Evolutionary conservation across 1,140 invertebrate genomes (phyloP).

Genomic region (Manduca sexta): DNA sequence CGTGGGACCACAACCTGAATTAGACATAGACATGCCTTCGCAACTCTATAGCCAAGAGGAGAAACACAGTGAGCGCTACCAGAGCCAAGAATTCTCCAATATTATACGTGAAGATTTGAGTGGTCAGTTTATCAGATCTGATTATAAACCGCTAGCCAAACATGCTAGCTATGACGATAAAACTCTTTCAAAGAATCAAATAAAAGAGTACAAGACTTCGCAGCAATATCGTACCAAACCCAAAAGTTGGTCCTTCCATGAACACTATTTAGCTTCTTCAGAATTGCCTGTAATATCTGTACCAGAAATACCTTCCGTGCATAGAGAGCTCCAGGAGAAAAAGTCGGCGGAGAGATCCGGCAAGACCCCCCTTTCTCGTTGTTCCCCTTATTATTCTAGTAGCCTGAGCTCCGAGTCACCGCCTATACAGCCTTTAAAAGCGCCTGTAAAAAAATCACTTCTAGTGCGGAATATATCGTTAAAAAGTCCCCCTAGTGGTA

Average conservation of each 20-base stretch:
- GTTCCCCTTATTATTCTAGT: slow-evolving; percentile 81
- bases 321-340: slow-evolving; percentile 66
- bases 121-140: slow-evolving; percentile 54
- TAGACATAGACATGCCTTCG: slow-evolving; percentile 67
- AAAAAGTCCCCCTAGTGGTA: slow-evolving; percentile 79
- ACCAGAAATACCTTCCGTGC: slow-evolving; percentile 55
- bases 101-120: slow-evolving; percentile 56
- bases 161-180: slow-evolving; percentile 77
- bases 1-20: slow-evolving; percentile 56
- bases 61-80: slow-evolving; percentile 76
- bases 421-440: slow-evolving; percentile 75
- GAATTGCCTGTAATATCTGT: slow-evolving; percentile 62
- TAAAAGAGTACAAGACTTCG: slow-evolving; percentile 76
- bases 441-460: slow-evolving; percentile 73
- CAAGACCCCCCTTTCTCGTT: slow-evolving; percentile 75
- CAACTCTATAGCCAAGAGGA: slow-evolving; percentile 75
- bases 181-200: slow-evolving; percentile 76
- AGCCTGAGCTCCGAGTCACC: slow-evolving; percentile 80
- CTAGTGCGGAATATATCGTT: slow-evolving; percentile 68
- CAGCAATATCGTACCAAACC: slow-evolving; percentile 73
- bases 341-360: slow-evolving; percentile 53
- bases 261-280: slow-evolving; percentile 73
- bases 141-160: slow-evolving; percentile 75
- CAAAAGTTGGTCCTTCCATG: slow-evolving; percentile 77
- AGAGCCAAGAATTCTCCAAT: slow-evolving; percentile 76